Evolutionary conservation across 2,113 vertebrate species (phyloP), one percentile per base, ranked within the genome.

Genomic region (Lophotis ruficrista): DNA sequence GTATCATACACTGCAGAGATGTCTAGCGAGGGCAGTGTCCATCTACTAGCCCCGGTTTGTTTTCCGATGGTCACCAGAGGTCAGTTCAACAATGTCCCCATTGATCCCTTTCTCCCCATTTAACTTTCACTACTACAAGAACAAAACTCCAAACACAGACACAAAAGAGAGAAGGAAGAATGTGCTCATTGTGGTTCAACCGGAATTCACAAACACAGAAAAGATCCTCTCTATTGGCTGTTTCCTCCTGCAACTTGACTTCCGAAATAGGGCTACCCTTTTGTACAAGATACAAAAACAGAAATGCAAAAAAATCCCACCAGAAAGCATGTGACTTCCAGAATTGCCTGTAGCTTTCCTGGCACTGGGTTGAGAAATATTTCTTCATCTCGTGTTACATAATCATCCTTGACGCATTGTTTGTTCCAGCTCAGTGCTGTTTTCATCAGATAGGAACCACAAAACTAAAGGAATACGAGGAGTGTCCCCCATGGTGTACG

Each of bases 281-380:
- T 96, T 91, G 69, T 93, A 91, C 56, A 14, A 76, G 62, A 77
- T 48, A 84, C 58, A 87, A 92, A 96, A 93, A 90, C 58, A 94
- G 86, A 92, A 76, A 73, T 86, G 82, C 51, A 97, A 94, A 95
- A 95, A 96, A 90, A 89, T 66, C 70, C 72, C 91, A 92, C 93
- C 93, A 95, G 89, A 94, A 97, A 93, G 66, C 97, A 97, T 89
- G 91, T 97, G 96, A 97, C 95, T 97, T 97, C 93, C 94, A 97
- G 94, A 96, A 95, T 93, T 90, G 91, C 96, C 89, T 89, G 83
- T 77, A 96, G 94, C 94, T 97, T 97, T 98, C 97, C 96, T 94
- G 95, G 96, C 98, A 98, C 93, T 95, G 96, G 68, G 93, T 97
- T 97, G 98, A 97, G 98, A 97, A 98, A 98, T 97, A 97, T 97